Evolutionary conservation across 2,888 invertebrate species (phyloP), one percentile per base, ranked within the genome.

Genomic region (Drosophila greeni): DNA sequence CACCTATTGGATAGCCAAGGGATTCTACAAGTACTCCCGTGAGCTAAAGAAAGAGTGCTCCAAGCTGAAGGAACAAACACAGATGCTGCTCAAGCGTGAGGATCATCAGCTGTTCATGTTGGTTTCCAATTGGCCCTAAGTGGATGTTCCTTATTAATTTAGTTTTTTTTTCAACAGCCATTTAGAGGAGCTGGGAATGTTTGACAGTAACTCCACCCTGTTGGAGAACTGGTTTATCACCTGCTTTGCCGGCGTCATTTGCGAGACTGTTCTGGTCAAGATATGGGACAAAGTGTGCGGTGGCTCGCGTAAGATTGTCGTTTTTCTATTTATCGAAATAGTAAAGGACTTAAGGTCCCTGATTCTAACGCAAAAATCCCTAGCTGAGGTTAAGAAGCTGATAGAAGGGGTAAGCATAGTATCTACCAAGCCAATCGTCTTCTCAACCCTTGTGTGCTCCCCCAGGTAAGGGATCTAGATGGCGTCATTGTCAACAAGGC

Each of bases 281-380:
- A 93, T 97, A 71, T 96, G 96, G 95, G 96, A 97, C 87, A 96
- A 96, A 89, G 90, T 97, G 33, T 93, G 95, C 84, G 95, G 95
- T 39, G 96, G 96, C 4, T 95, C 95, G 0, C 93, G 92, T 37
- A 94, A 94, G 89, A 94, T 96, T 79, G 90, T 97, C 45, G 92
- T 94, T 0, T 96, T 93, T 87, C 93, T 95, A 3, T 93, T 94
- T 43, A 91, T 95, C 18, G 93, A 94, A 77, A 89, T 95, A 51
- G 89, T 95, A 7, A 92, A 93, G 48, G 94, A 94, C 18, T 88
- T 84, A 5, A 76, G 56, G 16, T 57, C 72, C 1, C 34, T 66
- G 7, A 71, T 84, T 54, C 66, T 76, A 7, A 60, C 72, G 16
- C 52, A 80, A 5, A 80, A 65, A 9, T 77, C 82, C 1, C 71